Base-by-base conservation (phyloP, 1,140 invertebrate species). In the Drosophila sp. region DNA sequence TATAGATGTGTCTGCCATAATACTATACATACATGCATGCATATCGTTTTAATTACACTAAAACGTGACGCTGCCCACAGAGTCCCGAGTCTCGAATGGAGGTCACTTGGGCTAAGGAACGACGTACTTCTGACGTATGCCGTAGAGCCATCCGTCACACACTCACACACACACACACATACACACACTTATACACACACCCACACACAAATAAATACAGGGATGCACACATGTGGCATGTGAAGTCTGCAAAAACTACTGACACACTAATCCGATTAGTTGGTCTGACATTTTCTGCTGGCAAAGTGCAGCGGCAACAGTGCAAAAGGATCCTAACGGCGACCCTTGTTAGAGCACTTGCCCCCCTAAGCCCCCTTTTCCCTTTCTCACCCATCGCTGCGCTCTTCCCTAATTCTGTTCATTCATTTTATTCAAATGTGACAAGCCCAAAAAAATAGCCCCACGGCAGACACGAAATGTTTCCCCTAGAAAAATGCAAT, bases 211-310 rank as follows among this genome's bases (percentile, higher is more conserved):
- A 61, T 53, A 53, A 13, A 32, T 6, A 4, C 11, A 53, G 41
- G 8, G 41, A 16, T 13, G 32, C 56, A 45, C 25, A 36, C 21
- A n/a, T 46, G 27, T 46, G 43, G 57, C 36, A 34, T 63, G 27
- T 50, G 53, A 62, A 27, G 54, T 54, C 46, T 40, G 62, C 40
- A 74, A 87, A 86, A 76, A 72, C 61, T 76, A 78, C 66, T 76
- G 82, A 87, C 83, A 89, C 83, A 87, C 83, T 89, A 87, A 87
- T 87, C 83, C 83, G 83, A 87, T 87, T 87, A 87, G 83, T 87
- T 87, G 72, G 72, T 50, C 76, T 89, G 78, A 82, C 82, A 89
- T 89, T 89, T 76, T 89, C 46, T 69, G 79, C 79, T 65, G 72
- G 69, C 64, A 71, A 67, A 79, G 76, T 89, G 83, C 76, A 82